Percentiles rank a stretch among this genome's conserved stretches.
These are phyloP conservation scores for Bugula neritina DNA, from an alignment of 2,888 invertebrate species.

Conservation along the genomic window DNA sequence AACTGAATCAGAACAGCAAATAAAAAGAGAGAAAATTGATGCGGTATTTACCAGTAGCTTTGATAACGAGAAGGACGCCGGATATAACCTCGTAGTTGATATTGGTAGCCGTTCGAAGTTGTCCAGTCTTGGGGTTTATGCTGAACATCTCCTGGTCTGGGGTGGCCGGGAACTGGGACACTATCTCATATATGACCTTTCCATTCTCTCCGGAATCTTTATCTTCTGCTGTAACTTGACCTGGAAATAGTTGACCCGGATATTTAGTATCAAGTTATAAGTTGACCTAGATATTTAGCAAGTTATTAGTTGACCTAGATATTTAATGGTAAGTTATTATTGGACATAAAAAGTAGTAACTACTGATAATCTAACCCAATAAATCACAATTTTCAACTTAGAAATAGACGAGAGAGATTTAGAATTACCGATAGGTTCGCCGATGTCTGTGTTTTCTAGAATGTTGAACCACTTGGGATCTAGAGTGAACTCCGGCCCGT, in stretches of 20 bases:
- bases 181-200: conserved; percentile 14
- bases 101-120: conserved; percentile 64
- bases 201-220: conserved; percentile 20
- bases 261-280: too few species aligned
- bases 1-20: too few species aligned
- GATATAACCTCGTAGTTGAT: conserved; percentile 33
- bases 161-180: not conserved
- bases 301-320: too few species aligned
- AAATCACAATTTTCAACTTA: too few species aligned
- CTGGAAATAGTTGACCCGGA: not conserved
- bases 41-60: conserved; percentile 60
- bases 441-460: not conserved
- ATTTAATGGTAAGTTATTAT: too few species aligned
- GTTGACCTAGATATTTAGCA: too few species aligned
- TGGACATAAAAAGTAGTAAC: too few species aligned
- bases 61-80: conserved; percentile 71
- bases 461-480: conserved; percentile 23
- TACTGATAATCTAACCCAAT: too few species aligned
- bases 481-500: conserved; percentile 62
- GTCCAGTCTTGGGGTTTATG: conserved; percentile 76
- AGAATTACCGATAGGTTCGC: not conserved
- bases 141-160: conserved; percentile 61
- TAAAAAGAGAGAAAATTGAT: not conserved
- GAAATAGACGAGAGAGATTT: too few species aligned
- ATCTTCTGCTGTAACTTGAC: conserved; percentile 18